Conservation (phyloP, 2,888 invertebrate genomes). For the Drosophila aldrichi region DNA sequence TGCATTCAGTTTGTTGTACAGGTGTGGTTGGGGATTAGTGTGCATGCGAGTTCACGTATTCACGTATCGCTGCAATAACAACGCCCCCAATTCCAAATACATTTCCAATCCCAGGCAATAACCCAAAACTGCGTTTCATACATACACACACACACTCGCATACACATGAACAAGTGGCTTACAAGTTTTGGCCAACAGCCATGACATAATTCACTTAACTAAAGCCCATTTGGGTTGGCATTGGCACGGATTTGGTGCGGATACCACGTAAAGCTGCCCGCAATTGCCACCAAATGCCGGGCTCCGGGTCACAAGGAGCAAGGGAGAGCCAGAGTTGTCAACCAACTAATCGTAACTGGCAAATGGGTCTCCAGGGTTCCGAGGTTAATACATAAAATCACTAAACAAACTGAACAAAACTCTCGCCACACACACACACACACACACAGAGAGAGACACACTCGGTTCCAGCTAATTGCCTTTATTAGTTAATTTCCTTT, state of each 20-base stretch:
- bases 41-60: conserved; percentile 18
- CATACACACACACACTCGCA: not conserved
- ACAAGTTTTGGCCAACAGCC: conserved; percentile 43
- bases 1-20: conserved; percentile 13
- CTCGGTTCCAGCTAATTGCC: conserved; percentile 56
- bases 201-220: conserved; percentile 55
- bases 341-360: conserved; percentile 33
- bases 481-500: conserved; percentile 60
- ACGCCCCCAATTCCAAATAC: conserved; percentile 11
- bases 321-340: conserved; percentile 21
- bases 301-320: not conserved
- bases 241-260: conserved; percentile 38
- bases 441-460: conserved; percentile 17
- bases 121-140: conserved; percentile 29
- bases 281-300: conserved; percentile 38
- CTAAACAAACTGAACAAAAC: conserved; percentile 43
- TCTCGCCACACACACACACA: conserved; percentile 22
- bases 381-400: conserved; percentile 69
- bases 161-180: conserved; percentile 18
- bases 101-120: conserved; percentile 21
- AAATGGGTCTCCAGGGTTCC: conserved; percentile 36
- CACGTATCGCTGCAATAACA: conserved; percentile 25
- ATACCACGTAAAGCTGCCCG: conserved; percentile 43
- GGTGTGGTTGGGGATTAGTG: conserved; percentile 30
- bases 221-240: conserved; percentile 49